These are phyloP conservation scores for Noctua janthina DNA, from an alignment of 2,888 invertebrate species.

Conservation along the genomic window DNA sequence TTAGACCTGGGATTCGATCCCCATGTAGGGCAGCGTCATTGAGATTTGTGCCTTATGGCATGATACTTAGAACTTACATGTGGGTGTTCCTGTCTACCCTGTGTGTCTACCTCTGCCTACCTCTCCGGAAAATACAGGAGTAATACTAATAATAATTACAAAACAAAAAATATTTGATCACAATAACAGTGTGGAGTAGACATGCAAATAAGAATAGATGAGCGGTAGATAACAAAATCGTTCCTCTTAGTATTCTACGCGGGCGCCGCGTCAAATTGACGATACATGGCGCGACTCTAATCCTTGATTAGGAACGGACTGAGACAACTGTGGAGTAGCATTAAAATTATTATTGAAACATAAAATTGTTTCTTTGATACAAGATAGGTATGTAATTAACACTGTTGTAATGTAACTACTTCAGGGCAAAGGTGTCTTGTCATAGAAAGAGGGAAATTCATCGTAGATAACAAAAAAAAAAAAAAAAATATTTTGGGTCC, in stretches of 20 bases:
- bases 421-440: neutral
- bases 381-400: neutral
- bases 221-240: slow-evolving; percentile 61
- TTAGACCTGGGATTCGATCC: neutral
- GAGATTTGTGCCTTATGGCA: neutral
- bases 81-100: neutral
- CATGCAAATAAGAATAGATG: slow-evolving; percentile 64
- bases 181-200: slow-evolving; percentile 21
- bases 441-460: neutral
- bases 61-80: too few species aligned
- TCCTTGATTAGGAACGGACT: slow-evolving; percentile 64
- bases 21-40: neutral
- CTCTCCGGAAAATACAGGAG: neutral
- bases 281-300: slow-evolving; percentile 66
- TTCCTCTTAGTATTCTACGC: slow-evolving; percentile 71
- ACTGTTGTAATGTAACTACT: neutral
- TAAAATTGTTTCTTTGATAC: neutral
- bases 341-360: neutral
- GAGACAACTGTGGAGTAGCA: slow-evolving; percentile 29
- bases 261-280: slow-evolving; percentile 69
- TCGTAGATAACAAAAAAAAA: too few species aligned
- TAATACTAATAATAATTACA: neutral
- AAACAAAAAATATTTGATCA: neutral
- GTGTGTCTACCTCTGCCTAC: neutral
- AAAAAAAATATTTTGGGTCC: too few species aligned